A percentile compares a stretch with the other conserved stretches of the same genome.
Evolutionary conservation across 2,113 vertebrate genomes (phyloP).

Genomic region (Pristiophorus japonicus): DNA sequence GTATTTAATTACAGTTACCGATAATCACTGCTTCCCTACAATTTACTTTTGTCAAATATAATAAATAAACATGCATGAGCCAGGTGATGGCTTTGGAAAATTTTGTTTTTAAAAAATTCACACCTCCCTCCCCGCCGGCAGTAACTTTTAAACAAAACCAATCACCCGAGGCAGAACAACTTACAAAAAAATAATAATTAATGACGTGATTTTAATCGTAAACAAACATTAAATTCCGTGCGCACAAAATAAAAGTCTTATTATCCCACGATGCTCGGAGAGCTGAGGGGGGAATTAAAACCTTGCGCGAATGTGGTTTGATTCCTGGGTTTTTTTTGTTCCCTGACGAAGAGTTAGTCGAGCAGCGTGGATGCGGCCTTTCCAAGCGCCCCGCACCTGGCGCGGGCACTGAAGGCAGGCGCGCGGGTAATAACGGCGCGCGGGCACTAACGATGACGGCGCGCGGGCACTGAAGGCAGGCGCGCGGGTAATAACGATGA

Average conservation of each 20-base stretch:
- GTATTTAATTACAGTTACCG: no score
- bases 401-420: no score
- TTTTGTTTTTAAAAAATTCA: neutral
- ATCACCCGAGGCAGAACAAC: neutral
- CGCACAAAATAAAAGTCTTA: neutral
- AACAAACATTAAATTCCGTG: neutral
- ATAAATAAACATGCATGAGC: constrained; percentile 61
- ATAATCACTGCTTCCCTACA: neutral
- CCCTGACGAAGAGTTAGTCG: constrained; percentile 47
- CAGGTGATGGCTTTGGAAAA: constrained; percentile 17
- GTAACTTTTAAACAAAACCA: neutral
- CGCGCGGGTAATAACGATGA: no score
- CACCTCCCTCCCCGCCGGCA: neutral
- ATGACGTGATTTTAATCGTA: neutral
- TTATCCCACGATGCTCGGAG: neutral
- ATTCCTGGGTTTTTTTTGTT: constrained; percentile 34
- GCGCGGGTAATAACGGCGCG: no score
- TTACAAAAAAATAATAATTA: neutral
- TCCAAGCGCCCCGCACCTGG: no score
- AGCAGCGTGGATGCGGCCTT: no score
- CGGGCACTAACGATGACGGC: no score
- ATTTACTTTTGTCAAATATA: neutral
- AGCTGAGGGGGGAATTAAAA: constrained; percentile 46
- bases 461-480: no score
- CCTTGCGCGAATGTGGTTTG: constrained; percentile 43